A percentile compares a stretch with the other conserved stretches of the same genome.
These are phyloP conservation scores for Ascidia mentula DNA, from an alignment of 23 tunicate genomes.

Conservation along the genomic window DNA sequence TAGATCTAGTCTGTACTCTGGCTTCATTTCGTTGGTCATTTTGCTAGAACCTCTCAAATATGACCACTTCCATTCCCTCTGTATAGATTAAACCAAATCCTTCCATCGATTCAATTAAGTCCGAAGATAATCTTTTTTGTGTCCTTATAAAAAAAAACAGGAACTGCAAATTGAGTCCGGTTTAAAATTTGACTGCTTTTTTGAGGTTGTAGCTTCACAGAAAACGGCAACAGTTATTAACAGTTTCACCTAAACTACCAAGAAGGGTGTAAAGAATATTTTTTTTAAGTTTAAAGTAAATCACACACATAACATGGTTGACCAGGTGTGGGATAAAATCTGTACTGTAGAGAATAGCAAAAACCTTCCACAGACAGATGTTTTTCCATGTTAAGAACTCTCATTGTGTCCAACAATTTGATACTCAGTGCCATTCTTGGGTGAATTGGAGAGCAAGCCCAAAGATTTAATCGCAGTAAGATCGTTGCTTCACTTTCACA, in stretches of 20 bases:
- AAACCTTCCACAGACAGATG: background rate
- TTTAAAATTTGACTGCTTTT: background rate
- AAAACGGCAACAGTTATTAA: background rate
- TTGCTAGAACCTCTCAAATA: background rate
- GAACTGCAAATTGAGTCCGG: conserved; percentile 6
- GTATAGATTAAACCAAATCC: conserved; percentile 9
- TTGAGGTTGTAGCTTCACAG: background rate
- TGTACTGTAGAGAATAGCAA: background rate
- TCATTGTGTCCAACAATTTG: background rate
- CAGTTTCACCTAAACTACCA: background rate
- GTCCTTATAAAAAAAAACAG: conserved; percentile 21
- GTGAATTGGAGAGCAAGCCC: background rate
- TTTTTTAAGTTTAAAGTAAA: background rate
- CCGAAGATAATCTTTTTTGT: conserved; percentile 1
- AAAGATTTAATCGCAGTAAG: background rate
- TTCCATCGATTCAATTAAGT: no score
- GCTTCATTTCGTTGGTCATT: conserved; percentile 27
- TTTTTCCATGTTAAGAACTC: background rate
- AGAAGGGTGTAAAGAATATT: background rate
- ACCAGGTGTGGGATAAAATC: no score
- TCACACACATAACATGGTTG: background rate
- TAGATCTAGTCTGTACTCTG: conserved; percentile 18
- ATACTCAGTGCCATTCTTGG: background rate
- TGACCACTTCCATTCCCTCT: conserved; percentile 25
- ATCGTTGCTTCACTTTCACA: background rate